Percentiles rank a stretch among this genome's conserved stretches.
Conservation (phyloP, 2,797 vertebrate genomes). For the Parauchenoglanis punctatus region DNA sequence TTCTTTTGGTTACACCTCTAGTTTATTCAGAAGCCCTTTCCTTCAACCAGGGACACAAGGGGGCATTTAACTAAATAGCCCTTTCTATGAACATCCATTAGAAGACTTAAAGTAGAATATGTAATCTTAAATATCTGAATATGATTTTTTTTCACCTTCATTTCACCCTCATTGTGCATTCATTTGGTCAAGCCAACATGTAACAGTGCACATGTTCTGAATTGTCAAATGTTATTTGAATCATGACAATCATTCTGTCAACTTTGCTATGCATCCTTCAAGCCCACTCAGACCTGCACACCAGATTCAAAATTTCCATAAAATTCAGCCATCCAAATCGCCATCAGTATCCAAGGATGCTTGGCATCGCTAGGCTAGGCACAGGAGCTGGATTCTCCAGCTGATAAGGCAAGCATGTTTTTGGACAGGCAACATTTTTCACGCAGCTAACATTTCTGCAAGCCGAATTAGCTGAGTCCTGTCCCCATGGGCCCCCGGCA, state of each 20-base stretch:
- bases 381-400: not conserved
- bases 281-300: not conserved
- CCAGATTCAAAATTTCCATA: not conserved
- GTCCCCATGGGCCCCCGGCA: not conserved
- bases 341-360: not conserved
- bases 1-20: not conserved
- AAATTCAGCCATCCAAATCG: constrained; percentile 14
- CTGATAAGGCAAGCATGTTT: constrained; percentile 3
- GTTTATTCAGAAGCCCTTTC: not conserved
- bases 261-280: not conserved
- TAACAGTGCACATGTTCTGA: not conserved
- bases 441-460: not conserved
- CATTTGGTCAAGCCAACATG: not conserved
- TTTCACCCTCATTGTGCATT: not conserved
- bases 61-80: not conserved
- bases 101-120: not conserved
- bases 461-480: not conserved
- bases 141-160: not conserved
- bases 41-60: not conserved
- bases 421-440: constrained; percentile 5
- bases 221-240: not conserved
- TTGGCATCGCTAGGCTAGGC: not conserved
- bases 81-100: not conserved
- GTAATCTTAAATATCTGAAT: not conserved
- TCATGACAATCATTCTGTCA: not conserved